Evolutionary conservation across 2,888 invertebrate genomes (phyloP).

Genomic region (Agapostemon virescens): DNA sequence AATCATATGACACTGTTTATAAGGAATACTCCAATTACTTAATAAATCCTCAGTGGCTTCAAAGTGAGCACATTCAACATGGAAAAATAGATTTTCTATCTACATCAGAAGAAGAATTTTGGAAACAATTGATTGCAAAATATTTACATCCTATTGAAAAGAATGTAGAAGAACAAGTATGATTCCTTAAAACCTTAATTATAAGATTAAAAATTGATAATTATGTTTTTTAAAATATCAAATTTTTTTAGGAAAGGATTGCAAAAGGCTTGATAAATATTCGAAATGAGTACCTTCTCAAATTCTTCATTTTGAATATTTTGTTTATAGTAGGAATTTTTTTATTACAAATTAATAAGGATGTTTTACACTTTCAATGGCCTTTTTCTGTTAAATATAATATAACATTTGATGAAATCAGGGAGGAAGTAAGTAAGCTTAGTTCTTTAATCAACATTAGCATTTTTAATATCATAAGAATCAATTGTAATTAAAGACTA

Average conservation of each 20-base stretch:
- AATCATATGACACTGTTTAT: constrained; percentile 2
- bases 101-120: constrained; percentile 87
- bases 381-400: constrained; percentile 81
- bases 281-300: constrained; percentile 83
- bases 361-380: constrained; percentile 83
- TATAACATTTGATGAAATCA: constrained; percentile 78
- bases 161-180: constrained; percentile 84
- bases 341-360: constrained; percentile 84
- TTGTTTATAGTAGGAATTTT: constrained; percentile 85
- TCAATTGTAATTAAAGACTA: constrained; percentile 5
- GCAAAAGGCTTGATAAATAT: constrained; percentile 81
- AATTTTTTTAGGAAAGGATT: constrained; percentile 76
- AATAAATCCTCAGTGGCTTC: constrained; percentile 86
- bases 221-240: background rate
- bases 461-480: constrained; percentile 2
- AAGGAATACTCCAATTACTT: constrained; percentile 75
- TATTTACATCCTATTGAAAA: constrained; percentile 89
- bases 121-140: constrained; percentile 88
- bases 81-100: constrained; percentile 86
- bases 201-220: background rate
- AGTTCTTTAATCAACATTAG: background rate
- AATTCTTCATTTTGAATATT: constrained; percentile 86
- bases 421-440: constrained; percentile 77
- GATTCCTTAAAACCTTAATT: constrained; percentile 48
- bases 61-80: constrained; percentile 85